A percentile compares a stretch with the other conserved stretches of the same genome.
phyloP scores from a whole-genome alignment of 1,140 invertebrate species.

The Hyposmocoma kahamanoa region DNA sequence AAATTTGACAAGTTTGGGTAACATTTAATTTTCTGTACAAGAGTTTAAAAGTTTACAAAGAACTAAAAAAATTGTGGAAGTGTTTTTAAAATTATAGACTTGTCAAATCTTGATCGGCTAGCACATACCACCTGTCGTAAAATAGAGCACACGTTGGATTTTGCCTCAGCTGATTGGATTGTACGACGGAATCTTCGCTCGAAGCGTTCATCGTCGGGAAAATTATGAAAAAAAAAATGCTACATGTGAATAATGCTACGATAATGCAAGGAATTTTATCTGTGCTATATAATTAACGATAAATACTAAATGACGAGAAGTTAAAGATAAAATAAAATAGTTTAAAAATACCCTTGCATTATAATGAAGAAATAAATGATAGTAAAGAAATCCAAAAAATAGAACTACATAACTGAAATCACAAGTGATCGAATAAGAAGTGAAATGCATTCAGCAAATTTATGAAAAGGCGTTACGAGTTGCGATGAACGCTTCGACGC shows the following conservation, averaged over 20 bases:
- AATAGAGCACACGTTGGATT: constrained; percentile 32
- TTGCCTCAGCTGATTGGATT: constrained; percentile 39
- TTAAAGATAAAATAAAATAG: no score
- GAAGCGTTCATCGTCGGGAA: constrained; percentile 32
- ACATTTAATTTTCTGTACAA: constrained; percentile 14
- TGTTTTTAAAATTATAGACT: constrained; percentile 1
- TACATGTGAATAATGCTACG: no score
- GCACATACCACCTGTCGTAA: constrained; percentile 26
- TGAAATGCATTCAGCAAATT: no score
- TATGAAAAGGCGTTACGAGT: not conserved
- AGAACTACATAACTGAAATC: constrained; percentile 9
- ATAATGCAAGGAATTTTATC: no score
- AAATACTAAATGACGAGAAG: no score
- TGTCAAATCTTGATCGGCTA: constrained; percentile 17
- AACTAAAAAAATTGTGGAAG: not conserved
- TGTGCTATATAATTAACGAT: no score
- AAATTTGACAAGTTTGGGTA: constrained; percentile 13
- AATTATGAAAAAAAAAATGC: constrained; percentile 13
- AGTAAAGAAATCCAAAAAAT: constrained; percentile 7
- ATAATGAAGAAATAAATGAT: constrained; percentile 4
- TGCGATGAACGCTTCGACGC: constrained; percentile 44
- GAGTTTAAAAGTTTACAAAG: not conserved
- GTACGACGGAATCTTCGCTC: constrained; percentile 23
- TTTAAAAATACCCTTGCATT: no score
- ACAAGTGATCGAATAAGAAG: no score